Percentiles rank a stretch among this genome's conserved stretches.
These are phyloP conservation scores for Mirza zaza DNA, from an alignment of 2,113 vertebrate species.

Conservation along the genomic window DNA sequence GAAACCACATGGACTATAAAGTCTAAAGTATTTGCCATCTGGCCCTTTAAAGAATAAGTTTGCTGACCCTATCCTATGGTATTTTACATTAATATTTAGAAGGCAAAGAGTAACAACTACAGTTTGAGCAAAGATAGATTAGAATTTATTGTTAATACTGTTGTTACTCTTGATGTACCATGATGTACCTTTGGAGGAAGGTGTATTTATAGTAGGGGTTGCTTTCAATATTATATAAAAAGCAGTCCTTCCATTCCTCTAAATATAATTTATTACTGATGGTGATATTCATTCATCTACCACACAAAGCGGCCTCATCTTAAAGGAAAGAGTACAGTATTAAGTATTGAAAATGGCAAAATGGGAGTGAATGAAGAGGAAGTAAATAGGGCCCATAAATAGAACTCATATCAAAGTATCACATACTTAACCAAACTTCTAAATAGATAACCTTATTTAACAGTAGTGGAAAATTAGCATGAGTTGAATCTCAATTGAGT, in stretches of 20 bases:
- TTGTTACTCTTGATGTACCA: background rate
- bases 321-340: background rate
- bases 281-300: background rate
- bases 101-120: conserved; percentile 21
- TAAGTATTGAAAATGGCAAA: conserved; percentile 17
- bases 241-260: background rate
- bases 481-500: background rate
- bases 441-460: conserved; percentile 4
- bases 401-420: background rate
- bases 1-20: background rate
- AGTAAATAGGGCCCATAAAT: background rate
- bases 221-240: conserved; percentile 52
- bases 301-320: background rate
- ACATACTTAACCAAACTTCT: conserved; percentile 39
- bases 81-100: conserved; percentile 51
- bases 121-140: conserved; percentile 17
- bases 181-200: background rate
- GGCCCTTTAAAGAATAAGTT: conserved; percentile 20
- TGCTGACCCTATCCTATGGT: background rate
- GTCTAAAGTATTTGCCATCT: conserved; percentile 29
- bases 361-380: background rate
- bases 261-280: conserved; percentile 22
- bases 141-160: background rate
- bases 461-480: background rate
- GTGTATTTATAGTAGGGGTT: background rate